These are phyloP conservation scores for Drosophila macrothrix DNA, from an alignment of 2,888 invertebrate species.

Conservation along the genomic window DNA sequence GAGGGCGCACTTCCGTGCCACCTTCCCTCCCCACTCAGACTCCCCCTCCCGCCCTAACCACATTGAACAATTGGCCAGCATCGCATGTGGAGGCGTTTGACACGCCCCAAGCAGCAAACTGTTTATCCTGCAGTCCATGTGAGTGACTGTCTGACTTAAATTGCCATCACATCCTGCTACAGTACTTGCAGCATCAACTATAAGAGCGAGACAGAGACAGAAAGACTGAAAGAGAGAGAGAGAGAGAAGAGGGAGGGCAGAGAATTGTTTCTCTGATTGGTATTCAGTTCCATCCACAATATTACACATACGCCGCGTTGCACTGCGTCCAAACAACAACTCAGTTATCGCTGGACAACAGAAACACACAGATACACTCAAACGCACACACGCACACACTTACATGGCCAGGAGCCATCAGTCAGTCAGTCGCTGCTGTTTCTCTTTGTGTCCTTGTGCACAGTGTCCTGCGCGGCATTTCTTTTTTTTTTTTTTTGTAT, in stretches of 20 bases:
- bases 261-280: constrained; percentile 69
- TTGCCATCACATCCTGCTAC: constrained; percentile 79
- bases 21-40: constrained; percentile 4
- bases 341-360: constrained; percentile 69
- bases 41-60: neutral
- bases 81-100: constrained; percentile 39
- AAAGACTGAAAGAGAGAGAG: neutral
- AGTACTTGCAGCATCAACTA: constrained; percentile 5
- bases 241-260: neutral
- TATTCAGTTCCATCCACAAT: constrained; percentile 47
- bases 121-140: constrained; percentile 47
- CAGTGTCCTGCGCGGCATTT: constrained; percentile 8
- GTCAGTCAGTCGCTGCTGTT: constrained; percentile 47
- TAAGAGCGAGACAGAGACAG: neutral
- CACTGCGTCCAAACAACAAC: constrained; percentile 50
- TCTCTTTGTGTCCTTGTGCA: constrained; percentile 35
- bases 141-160: constrained; percentile 81
- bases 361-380: neutral
- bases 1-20: constrained; percentile 74
- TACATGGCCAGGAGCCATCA: constrained; percentile 39
- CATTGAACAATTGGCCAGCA: constrained; percentile 48
- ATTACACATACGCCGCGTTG: constrained; percentile 49
- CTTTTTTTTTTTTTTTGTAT: neutral
- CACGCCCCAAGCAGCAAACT: constrained; percentile 51
- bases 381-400: neutral